Percentiles rank a stretch among this genome's conserved stretches.
Conservation (phyloP, 2,888 invertebrate genomes). For the Agrochola litura region DNA sequence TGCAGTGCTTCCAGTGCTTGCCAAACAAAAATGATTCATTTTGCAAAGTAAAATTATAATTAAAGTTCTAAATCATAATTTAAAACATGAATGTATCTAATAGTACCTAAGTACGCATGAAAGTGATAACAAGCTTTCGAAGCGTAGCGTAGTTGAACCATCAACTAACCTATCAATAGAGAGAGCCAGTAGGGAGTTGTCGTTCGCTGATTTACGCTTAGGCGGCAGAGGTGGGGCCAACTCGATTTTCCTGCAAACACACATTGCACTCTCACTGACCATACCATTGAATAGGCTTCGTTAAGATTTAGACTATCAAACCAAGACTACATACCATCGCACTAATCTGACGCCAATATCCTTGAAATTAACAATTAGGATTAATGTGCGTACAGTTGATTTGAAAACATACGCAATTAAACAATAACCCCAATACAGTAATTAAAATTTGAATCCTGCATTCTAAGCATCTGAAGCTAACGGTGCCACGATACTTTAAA, state of each 20-base stretch:
- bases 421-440: constrained; percentile 39
- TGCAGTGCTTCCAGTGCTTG: not conserved
- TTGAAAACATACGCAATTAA: constrained; percentile 21
- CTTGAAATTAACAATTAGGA: constrained; percentile 12
- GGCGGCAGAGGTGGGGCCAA: constrained; percentile 95
- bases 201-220: constrained; percentile 92
- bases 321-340: not conserved
- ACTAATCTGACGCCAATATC: constrained; percentile 10
- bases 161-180: constrained; percentile 91
- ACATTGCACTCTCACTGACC: constrained; percentile 74
- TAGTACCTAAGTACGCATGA: constrained; percentile 34
- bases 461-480: constrained; percentile 31
- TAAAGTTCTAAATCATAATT: constrained; percentile 16
- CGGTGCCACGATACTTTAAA: constrained; percentile 45
- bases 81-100: constrained; percentile 41
- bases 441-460: constrained; percentile 19
- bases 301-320: constrained; percentile 11
- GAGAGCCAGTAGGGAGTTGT: constrained; percentile 89
- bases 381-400: not conserved
- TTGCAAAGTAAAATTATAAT: constrained; percentile 16
- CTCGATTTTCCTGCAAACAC: constrained; percentile 90
- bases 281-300: constrained; percentile 47
- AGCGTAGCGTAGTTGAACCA: constrained; percentile 39
- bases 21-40: constrained; percentile 25
- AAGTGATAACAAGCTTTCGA: constrained; percentile 49